A percentile compares a stretch with the other conserved stretches of the same genome.
Conservation (phyloP, 2,113 vertebrate genomes). For the Polypterus bichir region DNA sequence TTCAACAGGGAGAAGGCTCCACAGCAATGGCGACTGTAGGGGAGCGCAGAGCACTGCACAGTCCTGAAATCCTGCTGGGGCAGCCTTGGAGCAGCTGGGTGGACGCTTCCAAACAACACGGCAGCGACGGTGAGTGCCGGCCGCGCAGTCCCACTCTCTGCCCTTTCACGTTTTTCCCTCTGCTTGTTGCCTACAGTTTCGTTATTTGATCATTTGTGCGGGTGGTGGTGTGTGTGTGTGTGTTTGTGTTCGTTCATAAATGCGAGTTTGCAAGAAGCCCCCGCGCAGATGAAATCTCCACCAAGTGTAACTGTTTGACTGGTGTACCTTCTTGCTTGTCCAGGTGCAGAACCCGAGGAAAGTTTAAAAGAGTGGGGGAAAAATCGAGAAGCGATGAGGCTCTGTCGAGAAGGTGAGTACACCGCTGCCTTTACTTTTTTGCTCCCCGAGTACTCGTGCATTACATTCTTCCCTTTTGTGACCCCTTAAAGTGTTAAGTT, state of each 20-base stretch:
- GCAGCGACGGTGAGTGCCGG: conserved; percentile 77
- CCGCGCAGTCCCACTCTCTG: neutral
- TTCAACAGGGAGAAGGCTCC: conserved; percentile 68
- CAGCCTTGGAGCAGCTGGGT: conserved; percentile 92
- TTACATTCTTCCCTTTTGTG: neutral
- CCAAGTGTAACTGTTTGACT: conserved; percentile 58
- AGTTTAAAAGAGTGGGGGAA: conserved; percentile 94
- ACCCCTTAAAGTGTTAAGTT: neutral
- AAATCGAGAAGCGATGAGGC: conserved; percentile 93
- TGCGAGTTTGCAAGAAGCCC: neutral
- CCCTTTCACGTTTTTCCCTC: neutral
- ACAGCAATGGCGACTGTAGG: conserved; percentile 85
- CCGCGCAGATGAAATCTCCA: conserved; percentile 8
- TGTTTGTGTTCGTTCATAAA: conserved; percentile 18
- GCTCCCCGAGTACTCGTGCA: neutral
- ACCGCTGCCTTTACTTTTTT: neutral
- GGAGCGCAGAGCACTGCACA: conserved; percentile 86
- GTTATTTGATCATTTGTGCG: neutral
- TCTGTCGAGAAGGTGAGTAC: conserved; percentile 93
- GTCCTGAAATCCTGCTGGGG: conserved; percentile 88
- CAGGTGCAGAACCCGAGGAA: conserved; percentile 88
- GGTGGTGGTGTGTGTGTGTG: conserved; percentile 25
- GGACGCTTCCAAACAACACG: conserved; percentile 83
- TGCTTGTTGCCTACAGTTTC: neutral
- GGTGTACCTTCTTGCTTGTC: conserved; percentile 32